phyloP scores from a whole-genome alignment of 2,797 vertebrate species.

The Hyperoplus immaculatus region DNA sequence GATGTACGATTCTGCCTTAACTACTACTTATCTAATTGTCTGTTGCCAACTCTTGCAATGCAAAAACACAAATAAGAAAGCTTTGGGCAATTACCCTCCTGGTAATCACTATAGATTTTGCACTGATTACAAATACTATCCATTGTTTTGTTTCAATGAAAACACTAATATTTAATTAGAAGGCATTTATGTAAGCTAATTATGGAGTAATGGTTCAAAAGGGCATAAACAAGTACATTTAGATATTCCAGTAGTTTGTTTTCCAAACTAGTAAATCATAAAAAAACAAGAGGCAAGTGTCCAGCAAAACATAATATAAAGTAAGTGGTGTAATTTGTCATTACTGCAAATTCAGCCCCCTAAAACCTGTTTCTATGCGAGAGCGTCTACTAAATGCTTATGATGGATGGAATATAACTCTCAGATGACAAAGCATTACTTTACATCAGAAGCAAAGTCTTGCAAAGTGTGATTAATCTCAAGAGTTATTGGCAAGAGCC shows the following conservation, averaged over 20 bases:
- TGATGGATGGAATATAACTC: conserved; percentile 66
- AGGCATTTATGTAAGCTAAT: neutral
- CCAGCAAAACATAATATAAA: conserved; percentile 35
- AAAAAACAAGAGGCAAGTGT: conserved; percentile 17
- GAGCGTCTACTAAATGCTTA: conserved; percentile 33
- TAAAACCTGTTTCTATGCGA: conserved; percentile 53
- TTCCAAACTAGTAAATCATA: conserved; percentile 30
- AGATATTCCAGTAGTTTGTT: conserved; percentile 13
- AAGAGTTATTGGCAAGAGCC: conserved; percentile 43
- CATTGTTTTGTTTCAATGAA: conserved; percentile 6
- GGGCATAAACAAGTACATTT: neutral
- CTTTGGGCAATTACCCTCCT: conserved; percentile 47
- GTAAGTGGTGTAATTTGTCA: conserved; percentile 61
- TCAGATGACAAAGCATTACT: conserved; percentile 63
- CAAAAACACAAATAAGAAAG: conserved; percentile 49
- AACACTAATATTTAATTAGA: neutral
- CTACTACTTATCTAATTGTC: conserved; percentile 39
- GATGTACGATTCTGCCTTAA: conserved; percentile 5
- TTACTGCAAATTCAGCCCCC: conserved; percentile 43
- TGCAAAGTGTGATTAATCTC: conserved; percentile 66
- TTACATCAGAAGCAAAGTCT: conserved; percentile 49
- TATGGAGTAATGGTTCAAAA: neutral
- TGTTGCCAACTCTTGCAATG: conserved; percentile 30
- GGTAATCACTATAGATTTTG: conserved; percentile 48
- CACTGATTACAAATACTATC: conserved; percentile 41